Evolutionary conservation across 2,797 vertebrate species (phyloP).

Genomic region (Poecile montanus): DNA sequence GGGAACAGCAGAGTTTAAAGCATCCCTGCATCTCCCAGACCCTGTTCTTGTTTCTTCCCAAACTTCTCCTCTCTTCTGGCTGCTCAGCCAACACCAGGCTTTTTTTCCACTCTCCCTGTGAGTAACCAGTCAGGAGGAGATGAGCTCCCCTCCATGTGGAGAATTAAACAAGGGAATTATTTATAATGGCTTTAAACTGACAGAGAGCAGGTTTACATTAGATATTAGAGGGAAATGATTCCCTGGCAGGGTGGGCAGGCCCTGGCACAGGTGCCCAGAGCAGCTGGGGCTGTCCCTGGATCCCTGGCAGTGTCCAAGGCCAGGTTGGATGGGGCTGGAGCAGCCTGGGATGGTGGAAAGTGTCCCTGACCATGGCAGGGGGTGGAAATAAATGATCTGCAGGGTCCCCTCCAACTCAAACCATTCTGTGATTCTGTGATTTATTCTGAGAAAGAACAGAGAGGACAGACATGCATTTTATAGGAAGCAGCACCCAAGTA

Average conservation of each 20-base stretch:
- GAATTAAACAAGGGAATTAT: background rate
- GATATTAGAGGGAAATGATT: background rate
- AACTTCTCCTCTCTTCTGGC: background rate
- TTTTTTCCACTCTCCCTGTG: background rate
- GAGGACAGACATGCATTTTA: rapidly evolving
- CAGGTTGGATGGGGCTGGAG: background rate
- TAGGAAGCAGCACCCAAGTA: background rate
- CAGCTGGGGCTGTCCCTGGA: background rate
- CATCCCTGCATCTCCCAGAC: background rate
- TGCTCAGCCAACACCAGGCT: background rate
- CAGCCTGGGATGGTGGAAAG: rapidly evolving
- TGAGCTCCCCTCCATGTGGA: background rate
- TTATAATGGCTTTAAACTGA: background rate
- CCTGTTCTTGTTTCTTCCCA: background rate
- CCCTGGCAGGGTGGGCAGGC: rapidly evolving
- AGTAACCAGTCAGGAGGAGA: background rate
- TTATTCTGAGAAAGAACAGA: background rate
- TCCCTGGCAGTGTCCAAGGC: background rate
- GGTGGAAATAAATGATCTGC: background rate
- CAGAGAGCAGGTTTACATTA: background rate
- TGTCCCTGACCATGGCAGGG: background rate
- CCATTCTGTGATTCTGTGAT: background rate
- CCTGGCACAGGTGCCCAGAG: background rate
- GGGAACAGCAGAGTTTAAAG: background rate
- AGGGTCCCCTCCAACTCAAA: background rate